Evolutionary conservation across 2,888 invertebrate species (phyloP).

Genomic region (Acanthoscelides obtectus): DNA sequence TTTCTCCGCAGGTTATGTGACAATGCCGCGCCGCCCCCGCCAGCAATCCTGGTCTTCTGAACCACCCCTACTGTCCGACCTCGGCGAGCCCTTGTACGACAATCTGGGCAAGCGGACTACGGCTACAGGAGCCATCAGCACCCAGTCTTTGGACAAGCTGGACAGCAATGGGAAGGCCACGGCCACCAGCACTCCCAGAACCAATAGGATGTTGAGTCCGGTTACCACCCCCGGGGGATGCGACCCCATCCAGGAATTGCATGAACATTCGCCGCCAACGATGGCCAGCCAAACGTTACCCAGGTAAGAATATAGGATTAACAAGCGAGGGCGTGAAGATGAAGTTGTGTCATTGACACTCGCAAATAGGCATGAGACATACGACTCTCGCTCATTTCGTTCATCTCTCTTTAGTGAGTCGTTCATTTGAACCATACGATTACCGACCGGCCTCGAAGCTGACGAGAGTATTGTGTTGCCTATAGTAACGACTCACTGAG

Average conservation of each 20-base stretch:
- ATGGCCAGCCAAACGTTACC: constrained; percentile 45
- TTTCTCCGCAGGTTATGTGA: constrained; percentile 63
- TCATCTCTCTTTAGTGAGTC: too few species aligned
- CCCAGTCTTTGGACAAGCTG: constrained; percentile 68
- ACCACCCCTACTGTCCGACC: constrained; percentile 44
- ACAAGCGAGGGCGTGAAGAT: too few species aligned
- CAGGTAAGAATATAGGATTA: too few species aligned
- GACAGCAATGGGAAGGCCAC: constrained; percentile 41
- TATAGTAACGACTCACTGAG: too few species aligned
- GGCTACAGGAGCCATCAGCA: constrained; percentile 70
- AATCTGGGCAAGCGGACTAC: constrained; percentile 81
- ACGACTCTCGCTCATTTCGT: too few species aligned
- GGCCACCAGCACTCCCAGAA: constrained; percentile 39
- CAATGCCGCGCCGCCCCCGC: constrained; percentile 78
- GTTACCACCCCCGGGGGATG: constrained; percentile 34
- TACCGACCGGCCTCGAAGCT: too few species aligned
- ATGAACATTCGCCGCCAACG: constrained; percentile 47
- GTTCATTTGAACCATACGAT: too few species aligned
- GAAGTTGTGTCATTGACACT: too few species aligned
- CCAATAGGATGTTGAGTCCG: constrained; percentile 47
- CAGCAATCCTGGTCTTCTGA: constrained; percentile 71
- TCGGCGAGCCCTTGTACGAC: constrained; percentile 73
- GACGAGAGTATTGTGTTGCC: too few species aligned
- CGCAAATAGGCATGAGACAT: too few species aligned
- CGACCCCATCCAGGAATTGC: constrained; percentile 51